Percentiles rank a stretch among this genome's conserved stretches.
Conservation (phyloP, 2,113 vertebrate genomes). For the Hippocampus guttulatus region DNA sequence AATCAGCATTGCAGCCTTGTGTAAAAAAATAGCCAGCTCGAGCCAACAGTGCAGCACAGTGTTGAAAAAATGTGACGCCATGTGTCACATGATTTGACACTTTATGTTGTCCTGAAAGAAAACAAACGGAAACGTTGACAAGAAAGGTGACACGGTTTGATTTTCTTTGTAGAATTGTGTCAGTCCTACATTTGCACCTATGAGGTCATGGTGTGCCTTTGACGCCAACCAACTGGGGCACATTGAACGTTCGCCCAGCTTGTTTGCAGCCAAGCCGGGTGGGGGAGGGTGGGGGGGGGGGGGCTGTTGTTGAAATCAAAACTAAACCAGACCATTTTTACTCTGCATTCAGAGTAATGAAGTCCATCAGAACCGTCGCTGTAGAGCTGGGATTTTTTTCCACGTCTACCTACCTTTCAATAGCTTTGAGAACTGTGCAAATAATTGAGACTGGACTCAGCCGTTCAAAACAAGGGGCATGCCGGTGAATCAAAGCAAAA, state of each 20-base stretch:
- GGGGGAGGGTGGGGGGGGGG: too few relatives aligned
- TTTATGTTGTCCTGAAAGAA: constrained; percentile 1
- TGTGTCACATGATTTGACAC: background rate
- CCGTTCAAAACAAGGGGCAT: too few relatives aligned
- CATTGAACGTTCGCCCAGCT: background rate
- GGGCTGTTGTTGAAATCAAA: background rate
- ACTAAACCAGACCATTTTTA: background rate
- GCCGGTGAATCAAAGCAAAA: too few relatives aligned
- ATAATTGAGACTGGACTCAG: too few relatives aligned
- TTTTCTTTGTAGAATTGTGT: background rate
- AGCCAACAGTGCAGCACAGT: background rate
- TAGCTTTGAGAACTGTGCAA: too few relatives aligned
- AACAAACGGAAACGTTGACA: background rate
- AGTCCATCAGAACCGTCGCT: too few relatives aligned
- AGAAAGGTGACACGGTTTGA: background rate
- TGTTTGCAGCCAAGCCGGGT: background rate
- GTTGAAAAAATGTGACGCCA: background rate
- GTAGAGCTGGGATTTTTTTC: too few relatives aligned
- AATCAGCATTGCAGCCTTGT: background rate
- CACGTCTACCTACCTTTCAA: too few relatives aligned
- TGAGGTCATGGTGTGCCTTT: background rate
- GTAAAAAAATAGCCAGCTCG: background rate
- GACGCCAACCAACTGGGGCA: background rate
- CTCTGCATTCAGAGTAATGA: too few relatives aligned
- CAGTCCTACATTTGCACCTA: background rate